Percentiles rank a stretch among this genome's conserved stretches.
Conservation (phyloP, 2,113 vertebrate species). For the Acanthochromis polyacanthus region DNA sequence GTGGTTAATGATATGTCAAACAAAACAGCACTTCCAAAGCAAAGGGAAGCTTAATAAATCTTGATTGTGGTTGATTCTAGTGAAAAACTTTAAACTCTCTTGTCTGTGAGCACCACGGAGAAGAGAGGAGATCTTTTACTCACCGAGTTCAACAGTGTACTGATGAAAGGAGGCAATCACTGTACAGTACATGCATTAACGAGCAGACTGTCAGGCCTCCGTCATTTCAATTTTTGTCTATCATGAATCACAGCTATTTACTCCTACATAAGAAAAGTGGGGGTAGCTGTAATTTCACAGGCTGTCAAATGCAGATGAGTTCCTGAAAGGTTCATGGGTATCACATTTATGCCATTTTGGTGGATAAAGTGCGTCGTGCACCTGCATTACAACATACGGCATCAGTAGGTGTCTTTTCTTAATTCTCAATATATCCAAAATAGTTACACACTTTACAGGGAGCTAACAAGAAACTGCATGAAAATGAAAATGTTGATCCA, state of each 20-base stretch:
- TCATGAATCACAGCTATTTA: constrained; percentile 45
- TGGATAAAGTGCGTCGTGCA: constrained; percentile 7
- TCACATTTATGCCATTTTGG: background rate
- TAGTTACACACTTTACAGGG: background rate
- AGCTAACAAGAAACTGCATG: background rate
- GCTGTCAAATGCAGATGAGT: constrained; percentile 46
- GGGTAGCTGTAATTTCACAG: constrained; percentile 15
- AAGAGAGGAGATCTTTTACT: constrained; percentile 16
- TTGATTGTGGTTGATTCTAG: constrained; percentile 33
- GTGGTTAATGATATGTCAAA: constrained; percentile 35
- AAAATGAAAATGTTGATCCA: too few species aligned
- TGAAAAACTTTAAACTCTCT: constrained; percentile 63
- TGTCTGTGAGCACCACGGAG: constrained; percentile 21
- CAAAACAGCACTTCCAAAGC: constrained; percentile 27
- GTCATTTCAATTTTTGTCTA: constrained; percentile 32
- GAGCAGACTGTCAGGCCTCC: constrained; percentile 17
- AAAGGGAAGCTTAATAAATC: constrained; percentile 48
- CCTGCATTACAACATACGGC: constrained; percentile 24
- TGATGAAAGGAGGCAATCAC: constrained; percentile 72
- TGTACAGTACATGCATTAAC: constrained; percentile 26
- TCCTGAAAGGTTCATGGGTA: constrained; percentile 26
- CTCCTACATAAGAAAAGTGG: constrained; percentile 22
- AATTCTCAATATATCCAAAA: background rate
- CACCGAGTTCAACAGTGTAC: constrained; percentile 18
- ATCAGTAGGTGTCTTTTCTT: constrained; percentile 5